A percentile compares a stretch with the other conserved stretches of the same genome.
These are phyloP conservation scores for Pterophyllum scalare DNA, from an alignment of 2,113 vertebrate genomes.

Conservation along the genomic window DNA sequence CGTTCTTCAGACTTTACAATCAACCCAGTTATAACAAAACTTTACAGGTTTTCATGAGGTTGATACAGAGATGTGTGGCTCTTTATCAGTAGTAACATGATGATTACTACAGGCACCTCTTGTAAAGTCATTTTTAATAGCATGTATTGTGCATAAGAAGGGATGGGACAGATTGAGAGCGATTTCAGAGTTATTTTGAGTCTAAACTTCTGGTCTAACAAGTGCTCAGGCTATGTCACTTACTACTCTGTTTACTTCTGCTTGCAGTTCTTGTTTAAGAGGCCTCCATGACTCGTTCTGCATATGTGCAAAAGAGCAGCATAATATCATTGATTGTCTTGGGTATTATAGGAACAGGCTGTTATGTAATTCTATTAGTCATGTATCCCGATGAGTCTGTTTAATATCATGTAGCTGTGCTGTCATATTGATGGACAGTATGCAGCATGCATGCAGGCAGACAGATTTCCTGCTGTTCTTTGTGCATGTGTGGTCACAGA, in stretches of 20 bases:
- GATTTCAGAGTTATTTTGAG: not conserved
- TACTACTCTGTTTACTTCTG: not conserved
- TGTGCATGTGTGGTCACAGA: constrained; percentile 3
- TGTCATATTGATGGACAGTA: not conserved
- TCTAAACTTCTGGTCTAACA: not conserved
- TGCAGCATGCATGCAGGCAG: not conserved
- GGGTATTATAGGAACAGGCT: constrained; percentile 16
- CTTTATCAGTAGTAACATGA: not conserved
- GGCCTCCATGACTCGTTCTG: not conserved
- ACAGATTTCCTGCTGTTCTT: not conserved
- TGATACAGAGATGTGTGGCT: not conserved
- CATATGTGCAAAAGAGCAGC: not conserved
- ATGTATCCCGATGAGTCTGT: not conserved
- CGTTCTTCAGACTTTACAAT: not conserved
- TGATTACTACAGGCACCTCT: not conserved
- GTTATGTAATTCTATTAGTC: constrained; percentile 33
- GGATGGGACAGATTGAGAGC: not conserved
- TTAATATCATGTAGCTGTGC: not conserved
- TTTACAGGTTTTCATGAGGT: not conserved
- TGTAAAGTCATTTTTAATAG: not conserved
- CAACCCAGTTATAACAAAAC: not conserved
- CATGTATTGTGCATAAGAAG: not conserved
- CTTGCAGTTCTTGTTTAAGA: not conserved
- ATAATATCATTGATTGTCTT: constrained; percentile 27
- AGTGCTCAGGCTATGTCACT: not conserved